Evolutionary conservation across 64 coral and sea anemone species (phyloP), one percentile per base, ranked within the genome.

Genomic region (Montipora foliosa): DNA sequence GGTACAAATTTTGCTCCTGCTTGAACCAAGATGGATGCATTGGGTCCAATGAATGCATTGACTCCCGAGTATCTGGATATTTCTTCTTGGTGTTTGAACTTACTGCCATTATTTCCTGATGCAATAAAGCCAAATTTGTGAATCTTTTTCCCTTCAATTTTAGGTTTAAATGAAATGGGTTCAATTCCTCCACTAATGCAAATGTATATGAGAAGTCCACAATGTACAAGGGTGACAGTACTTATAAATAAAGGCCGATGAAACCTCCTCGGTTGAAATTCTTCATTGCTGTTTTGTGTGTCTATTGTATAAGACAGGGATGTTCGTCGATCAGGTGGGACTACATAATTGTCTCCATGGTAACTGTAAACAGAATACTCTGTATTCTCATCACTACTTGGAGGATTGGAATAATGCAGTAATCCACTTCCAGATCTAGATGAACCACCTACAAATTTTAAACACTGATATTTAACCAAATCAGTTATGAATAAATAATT

Each of bases 21-120:
- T 20, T 79, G 74, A 62, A 98, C 78, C 76, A 98, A 77, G 49
- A 92, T 92, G 46, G 92, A 94, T 16, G 84, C 71, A 89, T 98
- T 95, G 25, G 96, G 96, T 29, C 96, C 96, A 80, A 95, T 84
- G 48, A 89, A 98, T 7, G 61, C 69, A 92, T 98, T 98, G 2
- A 92, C 86, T 13, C 73, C 69, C 50, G 84, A 20, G 44, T 95
- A 89, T 58, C 92, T 60, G 13, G 22, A 16, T 57, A 91, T 14
- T 0, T 29, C 52, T 70, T 91, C 64, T 68, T 92, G 55, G 9
- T 51, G 4, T 20, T 15, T 13, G 10, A 73, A 79, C 46, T 60
- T 75, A 25, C 89, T 95, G 9, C 48, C 71, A 17, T 52, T 47
- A 49, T 67, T 24, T 73, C 20, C 6, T 75, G 46, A 75, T 75